phyloP scores from a whole-genome alignment of 2,113 vertebrate genomes.

The Brienomyrus longianalis region DNA sequence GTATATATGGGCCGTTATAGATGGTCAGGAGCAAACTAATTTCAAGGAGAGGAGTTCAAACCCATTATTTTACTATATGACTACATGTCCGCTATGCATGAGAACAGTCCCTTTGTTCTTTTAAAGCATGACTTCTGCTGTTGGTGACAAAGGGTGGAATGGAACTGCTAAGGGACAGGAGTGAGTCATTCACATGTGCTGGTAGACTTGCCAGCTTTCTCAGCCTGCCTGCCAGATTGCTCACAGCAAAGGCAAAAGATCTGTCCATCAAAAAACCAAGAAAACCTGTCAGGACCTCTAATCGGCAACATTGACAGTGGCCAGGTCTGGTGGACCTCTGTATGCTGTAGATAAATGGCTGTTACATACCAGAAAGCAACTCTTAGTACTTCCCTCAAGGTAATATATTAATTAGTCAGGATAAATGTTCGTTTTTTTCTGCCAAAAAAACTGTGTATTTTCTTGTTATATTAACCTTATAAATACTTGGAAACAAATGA shows the following conservation, averaged over 20 bases:
- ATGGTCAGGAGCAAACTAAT: neutral
- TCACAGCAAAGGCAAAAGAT: neutral
- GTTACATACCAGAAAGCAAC: slow-evolving; percentile 24
- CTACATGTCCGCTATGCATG: neutral
- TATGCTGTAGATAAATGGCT: slow-evolving; percentile 5
- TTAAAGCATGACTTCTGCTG: neutral
- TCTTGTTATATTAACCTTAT: neutral
- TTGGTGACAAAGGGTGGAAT: neutral
- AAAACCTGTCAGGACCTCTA: neutral
- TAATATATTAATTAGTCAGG: slow-evolving; percentile 13
- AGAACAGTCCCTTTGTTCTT: neutral
- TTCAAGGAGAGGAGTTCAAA: neutral
- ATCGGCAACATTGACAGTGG: slow-evolving; percentile 42
- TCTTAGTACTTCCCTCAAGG: slow-evolving; percentile 27
- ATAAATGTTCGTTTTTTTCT: neutral
- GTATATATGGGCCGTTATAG: neutral
- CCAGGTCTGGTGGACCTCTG: slow-evolving; percentile 22
- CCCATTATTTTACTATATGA: neutral
- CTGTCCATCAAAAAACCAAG: slow-evolving; percentile 19
- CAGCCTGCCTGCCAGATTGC: neutral
- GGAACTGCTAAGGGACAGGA: neutral
- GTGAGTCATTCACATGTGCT: slow-evolving; percentile 23
- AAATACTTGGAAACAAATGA: neutral
- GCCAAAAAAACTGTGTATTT: neutral
- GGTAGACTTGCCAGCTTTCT: neutral